Evolutionary conservation across 1,140 invertebrate species (phyloP), one percentile per base, ranked within the genome.

Genomic region (Zaprionus nigranus): DNA sequence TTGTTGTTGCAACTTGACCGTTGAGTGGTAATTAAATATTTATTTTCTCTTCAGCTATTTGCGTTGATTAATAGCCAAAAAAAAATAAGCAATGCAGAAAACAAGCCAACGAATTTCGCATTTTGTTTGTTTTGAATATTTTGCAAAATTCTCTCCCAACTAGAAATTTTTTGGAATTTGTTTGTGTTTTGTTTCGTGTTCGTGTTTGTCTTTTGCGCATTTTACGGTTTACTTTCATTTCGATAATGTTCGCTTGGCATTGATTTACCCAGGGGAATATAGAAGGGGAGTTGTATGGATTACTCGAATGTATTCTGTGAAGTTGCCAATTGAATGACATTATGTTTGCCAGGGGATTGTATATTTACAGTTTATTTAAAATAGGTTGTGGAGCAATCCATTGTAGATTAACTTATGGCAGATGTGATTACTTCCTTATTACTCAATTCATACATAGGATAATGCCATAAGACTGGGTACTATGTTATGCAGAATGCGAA

Each of bases 1-100:
- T 64, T 65, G 30, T 64, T 64, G 17, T 64, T 51, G 43, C 60
- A 36, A 13, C 49, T 62, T 51, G n/a, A 20, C 13, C 62, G 71
- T 57, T 64, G 76, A 83, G 81, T 79, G 80, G 46, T 79, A 79
- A 66, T 76, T 76, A 82, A 83, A 83, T 82, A 83, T 83, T 83
- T 82, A 69, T 79, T 65, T 68, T 76, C 61, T 71, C 64, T 56
- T 67, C 22, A 66, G 80, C 67, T 82, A 69, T 83, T 83, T 83
- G 61, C 57, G 69, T 79, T 79, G 67, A 83, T 67, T 82, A 82
- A 79, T 79, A 82, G 76, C 79, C 60, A 76, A 82, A 70, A 62
- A 70, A 62, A 68, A 40, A 68, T 63, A 67, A 12, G 1, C 57
- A 24, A 34, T 65, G 36, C 46, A 15, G 51, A 61, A 62, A 26